Base-by-base conservation (phyloP, 2,888 invertebrate genomes). In the Limenitis camilla region DNA sequence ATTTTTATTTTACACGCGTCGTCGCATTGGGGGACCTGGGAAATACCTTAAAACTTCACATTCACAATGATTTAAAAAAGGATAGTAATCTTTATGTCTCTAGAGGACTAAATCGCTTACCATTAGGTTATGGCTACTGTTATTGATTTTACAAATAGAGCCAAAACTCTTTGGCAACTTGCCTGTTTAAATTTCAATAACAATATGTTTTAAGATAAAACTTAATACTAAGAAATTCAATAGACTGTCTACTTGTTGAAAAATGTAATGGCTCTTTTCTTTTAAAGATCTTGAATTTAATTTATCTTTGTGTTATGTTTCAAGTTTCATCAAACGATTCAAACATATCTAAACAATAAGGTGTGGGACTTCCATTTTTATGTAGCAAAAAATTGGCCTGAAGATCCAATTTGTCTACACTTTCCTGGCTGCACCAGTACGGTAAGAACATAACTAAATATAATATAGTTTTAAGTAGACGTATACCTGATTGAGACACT, bases 331-430 rank as follows among this genome's bases (percentile, higher is more conserved):
- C 95, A 95, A 89, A 95, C 95, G 77, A 90, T 95, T 81, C 91
- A 93, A 90, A 95, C 95, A 88, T 95, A 93, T 90, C 91, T 94
- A 82, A 92, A 92, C 89, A 94, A 95, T 87, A 92, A 92, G 75
- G 93, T 95, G 82, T 95, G 95, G 95, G 92, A 95, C 80, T 95
- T 95, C 89, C 90, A 94, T 88, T 95, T 95, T 90, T 95, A 95
- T 91, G 94, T 95, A 78, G 91, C 94, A 71, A 94, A 95, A 84
- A 92, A 90, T 81, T 95, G 95, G 95, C 95, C 95, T 52, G 93
- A 94, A 67, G 91, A 93, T 68, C 93, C 94, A 66, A 92, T 95
- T 74, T 92, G 94, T 74, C 88, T 95, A 69, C 95, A 95, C 81
- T 95, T 95, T 82, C 95, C 95, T 61, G 95, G 95, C 75, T 94